Conservation (phyloP, 2,113 vertebrate genomes). For the Halcyon malimbica region DNA sequence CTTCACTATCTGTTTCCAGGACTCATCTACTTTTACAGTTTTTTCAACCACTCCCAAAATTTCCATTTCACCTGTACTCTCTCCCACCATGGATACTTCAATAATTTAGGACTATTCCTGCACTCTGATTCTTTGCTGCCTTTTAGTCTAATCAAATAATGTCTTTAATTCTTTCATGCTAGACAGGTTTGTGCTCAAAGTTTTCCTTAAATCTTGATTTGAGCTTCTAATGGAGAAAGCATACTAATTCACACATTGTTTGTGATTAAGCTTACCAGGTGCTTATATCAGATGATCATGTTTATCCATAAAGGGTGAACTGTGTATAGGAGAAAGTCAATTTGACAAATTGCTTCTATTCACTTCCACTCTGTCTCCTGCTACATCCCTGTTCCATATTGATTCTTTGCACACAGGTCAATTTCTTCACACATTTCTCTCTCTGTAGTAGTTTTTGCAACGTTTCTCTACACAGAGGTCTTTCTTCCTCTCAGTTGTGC, state of each 20-base stretch:
- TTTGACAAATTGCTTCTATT: constrained; percentile 22
- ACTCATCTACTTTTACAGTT: neutral
- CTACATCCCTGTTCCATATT: neutral
- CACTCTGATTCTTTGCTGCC: neutral
- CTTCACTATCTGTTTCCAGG: neutral
- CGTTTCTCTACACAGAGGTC: neutral
- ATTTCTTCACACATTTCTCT: neutral
- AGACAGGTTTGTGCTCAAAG: neutral
- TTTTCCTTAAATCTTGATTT: neutral
- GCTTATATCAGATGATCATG: neutral
- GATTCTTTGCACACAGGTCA: constrained; percentile 11
- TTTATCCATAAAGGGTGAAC: neutral
- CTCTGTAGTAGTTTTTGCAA: neutral
- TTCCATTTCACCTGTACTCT: neutral
- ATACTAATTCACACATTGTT: neutral
- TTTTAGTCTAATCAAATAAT: neutral
- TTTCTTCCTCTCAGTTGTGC: neutral
- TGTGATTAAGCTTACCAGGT: neutral
- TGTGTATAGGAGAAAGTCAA: neutral
- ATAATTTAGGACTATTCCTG: neutral
- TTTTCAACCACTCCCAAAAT: neutral
- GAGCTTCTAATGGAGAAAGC: neutral
- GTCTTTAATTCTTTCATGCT: neutral
- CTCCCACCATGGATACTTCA: neutral
- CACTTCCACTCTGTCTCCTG: neutral